A percentile compares a stretch with the other conserved stretches of the same genome.
Conservation (phyloP, 2,113 vertebrate genomes). For the Dermatemys mawii region DNA sequence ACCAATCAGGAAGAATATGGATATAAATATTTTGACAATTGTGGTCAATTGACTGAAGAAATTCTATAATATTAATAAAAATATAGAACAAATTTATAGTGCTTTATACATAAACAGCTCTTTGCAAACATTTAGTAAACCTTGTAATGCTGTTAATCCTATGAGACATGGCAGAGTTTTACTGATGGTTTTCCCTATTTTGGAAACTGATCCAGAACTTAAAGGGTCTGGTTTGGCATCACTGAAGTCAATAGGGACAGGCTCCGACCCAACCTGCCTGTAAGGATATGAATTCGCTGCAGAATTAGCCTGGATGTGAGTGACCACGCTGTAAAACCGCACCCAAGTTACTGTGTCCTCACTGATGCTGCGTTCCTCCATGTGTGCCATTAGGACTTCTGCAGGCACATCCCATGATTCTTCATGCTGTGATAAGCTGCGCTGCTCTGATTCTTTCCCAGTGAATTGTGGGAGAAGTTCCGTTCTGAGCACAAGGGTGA, state of each 20-base stretch:
- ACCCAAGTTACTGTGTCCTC: not conserved
- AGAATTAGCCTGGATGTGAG: not conserved
- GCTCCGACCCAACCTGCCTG: not conserved
- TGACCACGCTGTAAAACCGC: accelerated
- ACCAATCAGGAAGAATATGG: not conserved
- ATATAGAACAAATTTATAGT: not conserved
- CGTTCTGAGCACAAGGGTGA: not conserved
- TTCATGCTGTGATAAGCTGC: not conserved
- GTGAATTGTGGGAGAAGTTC: not conserved
- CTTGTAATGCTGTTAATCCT: not conserved
- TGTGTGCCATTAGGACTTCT: not conserved
- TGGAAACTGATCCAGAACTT: not conserved
- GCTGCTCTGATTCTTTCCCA: not conserved
- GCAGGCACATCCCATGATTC: not conserved
- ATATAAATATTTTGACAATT: not conserved
- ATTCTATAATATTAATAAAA: not conserved
- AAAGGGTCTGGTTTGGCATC: not conserved
- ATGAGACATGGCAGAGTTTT: not conserved
- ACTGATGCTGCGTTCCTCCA: not conserved
- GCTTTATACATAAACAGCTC: no score
- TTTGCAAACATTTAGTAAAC: not conserved
- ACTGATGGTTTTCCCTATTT: not conserved
- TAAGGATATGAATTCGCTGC: not conserved
- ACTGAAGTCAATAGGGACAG: not conserved
- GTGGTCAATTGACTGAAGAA: not conserved